Evolutionary conservation across 1,140 invertebrate species (phyloP).

Genomic region (Drosophila sproati): DNA sequence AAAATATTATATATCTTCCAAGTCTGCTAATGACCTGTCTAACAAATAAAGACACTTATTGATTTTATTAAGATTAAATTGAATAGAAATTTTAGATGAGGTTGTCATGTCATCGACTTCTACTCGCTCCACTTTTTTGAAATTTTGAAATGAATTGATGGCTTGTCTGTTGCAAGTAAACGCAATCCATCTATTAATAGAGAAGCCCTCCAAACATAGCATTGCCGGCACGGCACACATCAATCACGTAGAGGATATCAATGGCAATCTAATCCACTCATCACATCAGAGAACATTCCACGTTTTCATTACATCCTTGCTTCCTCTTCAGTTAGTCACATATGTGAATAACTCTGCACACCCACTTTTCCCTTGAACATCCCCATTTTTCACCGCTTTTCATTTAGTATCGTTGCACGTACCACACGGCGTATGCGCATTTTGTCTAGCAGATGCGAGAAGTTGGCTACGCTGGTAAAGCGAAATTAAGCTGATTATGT

Average conservation of each 20-base stretch:
- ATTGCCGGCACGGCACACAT: conserved; percentile 18
- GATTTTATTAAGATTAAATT: too few species aligned
- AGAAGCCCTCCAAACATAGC: not conserved
- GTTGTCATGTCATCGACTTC: too few species aligned
- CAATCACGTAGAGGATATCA: conserved; percentile 31
- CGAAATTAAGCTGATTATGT: conserved; percentile 56
- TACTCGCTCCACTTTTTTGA: too few species aligned
- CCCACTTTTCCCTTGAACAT: not conserved
- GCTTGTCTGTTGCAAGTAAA: not conserved
- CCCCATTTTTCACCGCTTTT: not conserved
- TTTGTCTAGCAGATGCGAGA: conserved; percentile 26
- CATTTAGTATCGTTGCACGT: conserved; percentile 31
- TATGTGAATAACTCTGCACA: not conserved
- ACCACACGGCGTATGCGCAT: conserved; percentile 44
- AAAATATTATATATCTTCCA: too few species aligned
- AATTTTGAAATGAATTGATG: too few species aligned
- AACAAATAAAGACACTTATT: too few species aligned
- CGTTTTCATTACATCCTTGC: not conserved
- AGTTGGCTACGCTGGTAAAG: conserved; percentile 20
- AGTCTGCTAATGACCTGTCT: too few species aligned
- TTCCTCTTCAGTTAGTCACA: conserved; percentile 3
- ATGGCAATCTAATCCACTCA: conserved; percentile 54
- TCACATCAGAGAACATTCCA: conserved; percentile 13
- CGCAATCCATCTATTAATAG: not conserved
- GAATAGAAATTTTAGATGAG: too few species aligned